Percentiles rank a stretch among this genome's conserved stretches.
Conservation (phyloP, 2,888 invertebrate genomes). For the Caprella mutica region DNA sequence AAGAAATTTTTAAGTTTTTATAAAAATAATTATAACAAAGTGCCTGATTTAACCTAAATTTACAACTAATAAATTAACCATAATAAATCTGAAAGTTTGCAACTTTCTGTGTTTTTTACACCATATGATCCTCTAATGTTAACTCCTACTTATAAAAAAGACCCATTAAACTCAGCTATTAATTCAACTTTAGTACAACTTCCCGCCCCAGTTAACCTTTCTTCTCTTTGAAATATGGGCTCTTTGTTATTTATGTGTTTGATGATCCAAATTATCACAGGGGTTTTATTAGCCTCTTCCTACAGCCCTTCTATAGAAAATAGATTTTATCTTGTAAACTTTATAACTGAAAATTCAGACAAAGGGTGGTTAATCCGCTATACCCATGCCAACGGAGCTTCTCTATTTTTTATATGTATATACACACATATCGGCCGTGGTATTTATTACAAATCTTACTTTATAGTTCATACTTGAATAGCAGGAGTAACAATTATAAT, state of each 20-base stretch:
- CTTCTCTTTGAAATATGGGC: slow-evolving; percentile 57
- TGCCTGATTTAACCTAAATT: too few relatives aligned
- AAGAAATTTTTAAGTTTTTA: too few relatives aligned
- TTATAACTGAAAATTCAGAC: slow-evolving; percentile 59
- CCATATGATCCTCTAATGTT: too few relatives aligned
- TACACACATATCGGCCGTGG: slow-evolving; percentile 53
- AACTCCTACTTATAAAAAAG: neutral
- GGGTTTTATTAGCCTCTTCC: slow-evolving; percentile 58
- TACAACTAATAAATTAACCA: too few relatives aligned
- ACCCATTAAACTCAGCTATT: neutral
- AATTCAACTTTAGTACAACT: slow-evolving; percentile 47
- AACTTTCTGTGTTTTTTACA: too few relatives aligned
- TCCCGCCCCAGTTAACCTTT: slow-evolving; percentile 52
- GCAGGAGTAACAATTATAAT: slow-evolving; percentile 55
- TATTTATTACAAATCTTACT: slow-evolving; percentile 42
- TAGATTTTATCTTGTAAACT: slow-evolving; percentile 55
- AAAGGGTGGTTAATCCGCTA: slow-evolving; percentile 56
- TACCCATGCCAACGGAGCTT: slow-evolving; percentile 59
- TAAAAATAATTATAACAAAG: too few relatives aligned
- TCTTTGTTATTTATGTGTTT: slow-evolving; percentile 53
- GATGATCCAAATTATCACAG: slow-evolving; percentile 55
- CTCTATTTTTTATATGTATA: slow-evolving; percentile 59
- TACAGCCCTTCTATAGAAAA: slow-evolving; percentile 52
- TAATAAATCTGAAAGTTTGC: too few relatives aligned
- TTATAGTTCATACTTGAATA: slow-evolving; percentile 51